phyloP scores from a whole-genome alignment of 2,888 invertebrate genomes.

The Eulithis testata region DNA sequence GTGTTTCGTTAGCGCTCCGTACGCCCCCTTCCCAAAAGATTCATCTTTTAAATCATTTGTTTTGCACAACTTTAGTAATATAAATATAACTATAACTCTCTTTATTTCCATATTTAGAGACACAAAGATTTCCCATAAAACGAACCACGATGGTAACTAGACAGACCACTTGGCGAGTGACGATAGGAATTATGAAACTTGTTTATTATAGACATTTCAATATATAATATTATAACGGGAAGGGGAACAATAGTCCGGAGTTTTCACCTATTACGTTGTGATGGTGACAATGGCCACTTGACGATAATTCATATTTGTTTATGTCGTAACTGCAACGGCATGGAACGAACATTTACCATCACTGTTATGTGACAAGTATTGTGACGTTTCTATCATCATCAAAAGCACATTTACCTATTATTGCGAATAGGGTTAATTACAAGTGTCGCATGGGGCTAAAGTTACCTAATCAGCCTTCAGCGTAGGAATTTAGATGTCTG shows the following conservation, averaged over 20 bases:
- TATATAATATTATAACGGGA: constrained; percentile 43
- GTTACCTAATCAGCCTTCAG: no score
- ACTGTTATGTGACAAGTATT: constrained; percentile 19
- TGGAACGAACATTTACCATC: constrained; percentile 43
- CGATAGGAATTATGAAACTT: constrained; percentile 29
- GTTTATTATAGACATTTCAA: constrained; percentile 31
- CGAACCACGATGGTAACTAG: neutral
- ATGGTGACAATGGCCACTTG: constrained; percentile 58
- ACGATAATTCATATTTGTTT: constrained; percentile 57
- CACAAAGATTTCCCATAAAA: neutral
- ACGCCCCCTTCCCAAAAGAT: constrained; percentile 39
- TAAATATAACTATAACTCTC: constrained; percentile 20
- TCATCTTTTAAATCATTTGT: constrained; percentile 44
- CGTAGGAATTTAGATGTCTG: no score
- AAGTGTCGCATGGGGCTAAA: no score
- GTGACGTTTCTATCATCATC: constrained; percentile 6
- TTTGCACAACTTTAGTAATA: constrained; percentile 48
- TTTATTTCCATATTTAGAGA: constrained; percentile 14
- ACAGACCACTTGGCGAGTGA: constrained; percentile 4
- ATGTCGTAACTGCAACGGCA: constrained; percentile 48
- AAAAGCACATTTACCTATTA: neutral
- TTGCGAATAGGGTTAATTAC: neutral
- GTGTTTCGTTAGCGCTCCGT: constrained; percentile 46
- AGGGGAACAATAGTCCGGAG: constrained; percentile 53
- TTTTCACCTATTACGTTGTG: constrained; percentile 52